These are phyloP conservation scores for Himalopsyche kuldschensis DNA, from an alignment of 2,888 invertebrate species.

Conservation along the genomic window DNA sequence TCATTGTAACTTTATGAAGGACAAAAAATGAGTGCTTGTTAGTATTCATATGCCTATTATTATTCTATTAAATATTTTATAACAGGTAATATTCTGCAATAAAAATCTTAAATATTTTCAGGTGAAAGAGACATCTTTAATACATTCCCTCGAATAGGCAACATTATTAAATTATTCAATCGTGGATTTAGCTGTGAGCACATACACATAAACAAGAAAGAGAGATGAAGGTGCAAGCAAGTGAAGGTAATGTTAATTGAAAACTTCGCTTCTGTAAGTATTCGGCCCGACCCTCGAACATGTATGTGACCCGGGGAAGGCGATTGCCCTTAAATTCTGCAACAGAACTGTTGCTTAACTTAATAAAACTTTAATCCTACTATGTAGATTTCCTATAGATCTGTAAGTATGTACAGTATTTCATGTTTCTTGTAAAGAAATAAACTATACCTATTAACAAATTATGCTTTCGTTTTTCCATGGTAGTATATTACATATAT, in stretches of 20 bases:
- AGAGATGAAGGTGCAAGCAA: constrained; percentile 62
- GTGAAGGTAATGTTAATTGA: constrained; percentile 64
- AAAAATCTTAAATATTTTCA: too few species aligned
- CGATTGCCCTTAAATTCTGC: constrained; percentile 23
- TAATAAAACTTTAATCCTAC: constrained; percentile 12
- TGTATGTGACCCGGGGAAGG: constrained; percentile 10
- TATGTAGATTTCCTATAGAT: not conserved
- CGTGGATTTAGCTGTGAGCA: not conserved
- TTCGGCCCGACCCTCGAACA: not conserved
- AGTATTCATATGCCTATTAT: too few species aligned
- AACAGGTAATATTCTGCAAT: too few species aligned
- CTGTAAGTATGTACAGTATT: not conserved
- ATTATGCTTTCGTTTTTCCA: too few species aligned
- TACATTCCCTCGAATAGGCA: not conserved
- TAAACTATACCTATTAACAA: not conserved
- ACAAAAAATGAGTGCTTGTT: too few species aligned
- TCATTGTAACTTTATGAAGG: too few species aligned
- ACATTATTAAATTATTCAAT: not conserved
- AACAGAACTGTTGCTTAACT: constrained; percentile 16
- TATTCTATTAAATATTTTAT: too few species aligned
- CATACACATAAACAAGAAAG: constrained; percentile 35
- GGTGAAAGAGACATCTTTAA: too few species aligned
- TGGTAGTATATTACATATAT: too few species aligned
- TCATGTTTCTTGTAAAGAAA: not conserved
- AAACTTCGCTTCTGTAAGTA: constrained; percentile 39